Conservation (phyloP, 2,888 invertebrate genomes). For the Eurois occulta region DNA sequence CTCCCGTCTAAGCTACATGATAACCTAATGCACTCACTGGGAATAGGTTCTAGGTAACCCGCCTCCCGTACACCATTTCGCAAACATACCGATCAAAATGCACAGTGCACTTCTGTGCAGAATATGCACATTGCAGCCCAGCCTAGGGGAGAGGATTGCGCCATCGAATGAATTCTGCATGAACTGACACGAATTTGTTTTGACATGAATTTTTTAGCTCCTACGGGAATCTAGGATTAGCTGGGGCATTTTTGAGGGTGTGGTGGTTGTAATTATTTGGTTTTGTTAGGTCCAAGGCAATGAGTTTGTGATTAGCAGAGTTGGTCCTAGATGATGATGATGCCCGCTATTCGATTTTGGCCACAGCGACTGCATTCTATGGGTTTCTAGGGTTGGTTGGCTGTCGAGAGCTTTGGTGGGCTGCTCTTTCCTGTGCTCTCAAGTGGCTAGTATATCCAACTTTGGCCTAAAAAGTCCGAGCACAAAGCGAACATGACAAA, state of each 20-base stretch:
- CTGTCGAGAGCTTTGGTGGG: too few species aligned
- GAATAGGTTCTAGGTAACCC: constrained; percentile 34
- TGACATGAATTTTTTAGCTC: constrained; percentile 68
- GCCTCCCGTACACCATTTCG: constrained; percentile 45
- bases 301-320: not conserved
- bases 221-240: constrained; percentile 8
- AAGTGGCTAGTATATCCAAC: too few species aligned
- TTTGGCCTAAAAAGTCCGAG: too few species aligned
- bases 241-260: not conserved
- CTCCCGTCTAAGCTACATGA: not conserved
- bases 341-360: too few species aligned
- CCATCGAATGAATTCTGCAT: constrained; percentile 74
- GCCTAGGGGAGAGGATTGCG: constrained; percentile 70
- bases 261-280: not conserved
- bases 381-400: too few species aligned
- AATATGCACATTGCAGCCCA: not conserved
- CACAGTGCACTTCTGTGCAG: constrained; percentile 62
- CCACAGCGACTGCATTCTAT: too few species aligned
- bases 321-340: too few species aligned
- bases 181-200: constrained; percentile 63
- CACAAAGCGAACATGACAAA: too few species aligned
- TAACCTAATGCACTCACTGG: constrained; percentile 32
- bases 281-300: not conserved
- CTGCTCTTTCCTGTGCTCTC: too few species aligned
- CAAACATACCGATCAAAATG: constrained; percentile 65